These are phyloP conservation scores for Rhegmatorhina hoffmannsi DNA, from an alignment of 2,113 vertebrate genomes.

Conservation along the genomic window DNA sequence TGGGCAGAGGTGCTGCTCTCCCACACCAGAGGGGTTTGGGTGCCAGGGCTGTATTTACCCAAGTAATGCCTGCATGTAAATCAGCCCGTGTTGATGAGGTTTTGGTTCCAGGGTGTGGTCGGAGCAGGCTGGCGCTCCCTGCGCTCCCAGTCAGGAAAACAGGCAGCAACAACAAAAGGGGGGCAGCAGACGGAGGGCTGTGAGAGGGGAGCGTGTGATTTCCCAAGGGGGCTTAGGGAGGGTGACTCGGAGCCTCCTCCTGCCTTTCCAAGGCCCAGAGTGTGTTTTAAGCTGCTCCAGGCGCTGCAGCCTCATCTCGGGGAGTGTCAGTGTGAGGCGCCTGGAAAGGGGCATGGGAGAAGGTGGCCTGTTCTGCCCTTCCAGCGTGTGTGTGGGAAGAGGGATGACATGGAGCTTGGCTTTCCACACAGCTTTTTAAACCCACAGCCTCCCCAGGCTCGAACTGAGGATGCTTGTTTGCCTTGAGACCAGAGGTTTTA, in stretches of 20 bases:
- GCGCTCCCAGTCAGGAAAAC: background rate
- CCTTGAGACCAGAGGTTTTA: background rate
- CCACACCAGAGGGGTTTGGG: background rate
- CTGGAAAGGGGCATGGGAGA: conserved; percentile 2
- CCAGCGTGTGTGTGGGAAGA: background rate
- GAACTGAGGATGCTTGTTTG: conserved; percentile 40
- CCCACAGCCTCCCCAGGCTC: background rate
- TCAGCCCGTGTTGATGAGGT: background rate
- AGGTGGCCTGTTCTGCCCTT: conserved; percentile 34
- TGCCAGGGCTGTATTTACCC: conserved; percentile 17
- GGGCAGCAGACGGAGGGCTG: background rate
- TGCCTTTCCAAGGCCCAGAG: background rate
- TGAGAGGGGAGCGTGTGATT: background rate
- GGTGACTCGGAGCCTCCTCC: background rate
- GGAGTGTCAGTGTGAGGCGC: background rate
- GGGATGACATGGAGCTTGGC: background rate
- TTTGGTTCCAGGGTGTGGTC: conserved; percentile 12
- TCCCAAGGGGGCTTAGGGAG: background rate
- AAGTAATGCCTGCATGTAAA: conserved; percentile 9
- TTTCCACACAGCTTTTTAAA: background rate
- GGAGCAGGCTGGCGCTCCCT: background rate
- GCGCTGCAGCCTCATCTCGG: background rate
- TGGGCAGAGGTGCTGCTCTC: background rate
- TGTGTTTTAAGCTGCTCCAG: conserved; percentile 34
- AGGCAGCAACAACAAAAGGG: background rate